Conservation (phyloP, 2,113 vertebrate genomes). For the Strix aluco region DNA sequence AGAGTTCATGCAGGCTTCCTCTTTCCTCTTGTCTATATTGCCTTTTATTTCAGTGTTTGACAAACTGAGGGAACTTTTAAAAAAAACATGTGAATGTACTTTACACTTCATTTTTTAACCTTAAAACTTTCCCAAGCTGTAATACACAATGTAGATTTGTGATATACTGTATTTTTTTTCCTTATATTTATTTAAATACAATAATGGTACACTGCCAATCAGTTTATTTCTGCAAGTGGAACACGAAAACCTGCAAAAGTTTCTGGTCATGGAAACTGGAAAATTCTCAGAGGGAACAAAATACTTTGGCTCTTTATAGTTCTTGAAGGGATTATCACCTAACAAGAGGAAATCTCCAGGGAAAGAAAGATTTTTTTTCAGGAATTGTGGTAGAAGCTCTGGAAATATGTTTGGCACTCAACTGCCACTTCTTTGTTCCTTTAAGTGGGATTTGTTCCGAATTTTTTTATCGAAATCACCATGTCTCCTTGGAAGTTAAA, state of each 20-base stretch:
- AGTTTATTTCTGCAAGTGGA: background rate
- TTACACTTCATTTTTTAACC: background rate
- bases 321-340: background rate
- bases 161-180: background rate
- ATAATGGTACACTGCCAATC: background rate
- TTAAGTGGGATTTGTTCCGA: background rate
- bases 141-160: background rate
- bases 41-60: background rate
- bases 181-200: background rate
- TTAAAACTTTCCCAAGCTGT: background rate
- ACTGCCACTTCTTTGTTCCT: background rate
- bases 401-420: background rate
- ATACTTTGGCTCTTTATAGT: background rate
- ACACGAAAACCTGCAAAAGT: background rate
- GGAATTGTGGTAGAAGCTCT: background rate
- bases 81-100: background rate
- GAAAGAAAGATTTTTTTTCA: background rate
- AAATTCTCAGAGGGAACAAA: background rate
- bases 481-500: background rate
- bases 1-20: background rate
- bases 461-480: background rate
- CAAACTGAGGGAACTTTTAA: background rate
- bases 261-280: background rate
- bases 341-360: background rate
- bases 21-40: background rate